These are phyloP conservation scores for Arenaria interpres DNA, from an alignment of 2,113 vertebrate genomes.

Conservation along the genomic window DNA sequence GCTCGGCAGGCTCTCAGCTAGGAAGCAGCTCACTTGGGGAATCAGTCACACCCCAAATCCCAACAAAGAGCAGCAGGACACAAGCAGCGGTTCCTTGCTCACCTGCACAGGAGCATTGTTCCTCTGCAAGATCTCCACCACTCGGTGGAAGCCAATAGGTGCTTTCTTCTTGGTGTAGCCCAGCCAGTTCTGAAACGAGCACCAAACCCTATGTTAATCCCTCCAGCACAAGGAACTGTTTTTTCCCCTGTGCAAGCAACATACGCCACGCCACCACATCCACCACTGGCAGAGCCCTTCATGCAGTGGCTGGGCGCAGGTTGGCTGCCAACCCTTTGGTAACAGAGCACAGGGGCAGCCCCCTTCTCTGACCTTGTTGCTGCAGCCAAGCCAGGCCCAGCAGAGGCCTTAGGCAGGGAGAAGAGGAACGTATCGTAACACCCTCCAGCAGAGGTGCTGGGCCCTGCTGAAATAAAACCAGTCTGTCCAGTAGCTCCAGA, in stretches of 20 bases:
- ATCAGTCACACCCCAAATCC: not conserved
- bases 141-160: conserved; percentile 88
- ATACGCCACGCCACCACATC: fast-evolving
- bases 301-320: not conserved
- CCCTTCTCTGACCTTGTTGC: not conserved
- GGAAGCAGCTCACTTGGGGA: not conserved
- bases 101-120: conserved; percentile 91
- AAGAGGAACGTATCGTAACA: not conserved
- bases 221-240: not conserved
- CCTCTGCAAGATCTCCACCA: conserved; percentile 93
- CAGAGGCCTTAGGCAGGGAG: not conserved
- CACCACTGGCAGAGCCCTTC: not conserved
- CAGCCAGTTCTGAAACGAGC: conserved; percentile 86
- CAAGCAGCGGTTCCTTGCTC: not conserved
- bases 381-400: not conserved
- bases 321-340: not conserved
- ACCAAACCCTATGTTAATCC: not conserved
- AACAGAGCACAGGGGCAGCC: not conserved
- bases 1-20: not conserved
- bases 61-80: not conserved
- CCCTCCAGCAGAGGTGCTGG: not conserved
- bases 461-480: not conserved
- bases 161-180: conserved; percentile 92
- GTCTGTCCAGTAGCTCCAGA: not conserved
- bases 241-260: not conserved